phyloP scores from a whole-genome alignment of 2,113 vertebrate genomes.

The Proterorhinus semilunaris region DNA sequence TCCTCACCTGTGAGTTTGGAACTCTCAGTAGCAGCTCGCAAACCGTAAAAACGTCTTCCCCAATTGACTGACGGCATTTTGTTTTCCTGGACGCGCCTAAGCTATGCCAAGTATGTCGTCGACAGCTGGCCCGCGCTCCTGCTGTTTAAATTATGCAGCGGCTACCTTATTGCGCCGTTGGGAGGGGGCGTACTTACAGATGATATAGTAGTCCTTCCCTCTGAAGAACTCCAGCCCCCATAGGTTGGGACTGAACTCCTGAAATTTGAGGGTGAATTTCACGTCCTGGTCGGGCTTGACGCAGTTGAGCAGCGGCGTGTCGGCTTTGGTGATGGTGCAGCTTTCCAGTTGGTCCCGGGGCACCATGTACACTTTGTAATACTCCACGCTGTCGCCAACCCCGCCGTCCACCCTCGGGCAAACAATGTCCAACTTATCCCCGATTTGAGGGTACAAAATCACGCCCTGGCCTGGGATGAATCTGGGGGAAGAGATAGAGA shows the following conservation, averaged over 20 bases:
- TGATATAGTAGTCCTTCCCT: conserved; percentile 97
- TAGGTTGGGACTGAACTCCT: conserved; percentile 98
- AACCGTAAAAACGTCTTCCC: neutral
- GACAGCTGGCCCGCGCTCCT: conserved; percentile 5
- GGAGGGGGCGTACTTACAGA: conserved; percentile 86
- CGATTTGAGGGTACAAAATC: conserved; percentile 97
- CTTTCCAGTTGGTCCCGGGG: conserved; percentile 94
- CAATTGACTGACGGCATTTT: neutral
- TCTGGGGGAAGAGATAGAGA: conserved; percentile 70
- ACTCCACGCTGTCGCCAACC: conserved; percentile 88
- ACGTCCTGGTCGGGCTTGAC: conserved; percentile 98
- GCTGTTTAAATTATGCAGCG: neutral
- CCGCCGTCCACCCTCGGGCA: conserved; percentile 96
- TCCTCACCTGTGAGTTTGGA: neutral
- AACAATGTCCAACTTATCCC: conserved; percentile 99
- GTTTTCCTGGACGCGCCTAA: neutral
- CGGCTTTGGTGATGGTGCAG: conserved; percentile 95
- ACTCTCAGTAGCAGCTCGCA: neutral
- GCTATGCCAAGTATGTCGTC: neutral
- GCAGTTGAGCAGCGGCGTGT: conserved; percentile 97
- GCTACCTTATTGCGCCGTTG: neutral
- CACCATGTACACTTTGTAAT: conserved; percentile 99
- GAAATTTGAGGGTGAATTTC: conserved; percentile 99
- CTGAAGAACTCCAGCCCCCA: conserved; percentile 98
- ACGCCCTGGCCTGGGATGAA: conserved; percentile 95